Evolutionary conservation across 2,888 invertebrate genomes (phyloP).

Genomic region (Luperina testacea): DNA sequence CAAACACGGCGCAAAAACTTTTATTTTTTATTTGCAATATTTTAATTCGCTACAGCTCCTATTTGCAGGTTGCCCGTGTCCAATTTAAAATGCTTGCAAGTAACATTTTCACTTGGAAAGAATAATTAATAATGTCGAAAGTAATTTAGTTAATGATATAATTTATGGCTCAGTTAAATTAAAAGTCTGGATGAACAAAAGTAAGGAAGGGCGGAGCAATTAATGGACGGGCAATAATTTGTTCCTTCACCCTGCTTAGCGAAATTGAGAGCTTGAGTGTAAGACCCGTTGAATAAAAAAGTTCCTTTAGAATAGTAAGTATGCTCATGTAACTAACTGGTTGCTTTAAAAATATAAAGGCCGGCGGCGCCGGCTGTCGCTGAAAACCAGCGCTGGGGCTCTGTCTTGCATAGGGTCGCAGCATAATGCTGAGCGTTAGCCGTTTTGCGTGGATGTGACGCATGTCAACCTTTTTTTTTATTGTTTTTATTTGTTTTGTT

Average conservation of each 20-base stretch:
- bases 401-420: too few species aligned
- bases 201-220: slow-evolving; percentile 44
- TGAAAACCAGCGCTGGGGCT: too few species aligned
- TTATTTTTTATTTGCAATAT: slow-evolving; percentile 11
- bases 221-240: slow-evolving; percentile 52
- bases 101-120: slow-evolving; percentile 46
- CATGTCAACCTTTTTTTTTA: too few species aligned
- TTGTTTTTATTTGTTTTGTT: too few species aligned
- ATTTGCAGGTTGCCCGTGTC: slow-evolving; percentile 4
- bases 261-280: slow-evolving; percentile 46
- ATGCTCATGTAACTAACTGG: not conserved
- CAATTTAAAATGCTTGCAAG: slow-evolving; percentile 47
- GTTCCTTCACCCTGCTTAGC: slow-evolving; percentile 51
- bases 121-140: slow-evolving; percentile 58
- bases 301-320: not conserved
- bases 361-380: too few species aligned
- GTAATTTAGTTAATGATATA: slow-evolving; percentile 60
- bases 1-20: slow-evolving; percentile 1
- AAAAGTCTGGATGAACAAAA: slow-evolving; percentile 44
- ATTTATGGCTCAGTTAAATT: slow-evolving; percentile 57
- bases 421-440: too few species aligned
- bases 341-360: too few species aligned
- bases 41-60: slow-evolving; percentile 22
- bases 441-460: too few species aligned
- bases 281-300: slow-evolving; percentile 4